Base-by-base conservation (phyloP, 2,888 invertebrate species). In the Pristionchus mayeri region DNA sequence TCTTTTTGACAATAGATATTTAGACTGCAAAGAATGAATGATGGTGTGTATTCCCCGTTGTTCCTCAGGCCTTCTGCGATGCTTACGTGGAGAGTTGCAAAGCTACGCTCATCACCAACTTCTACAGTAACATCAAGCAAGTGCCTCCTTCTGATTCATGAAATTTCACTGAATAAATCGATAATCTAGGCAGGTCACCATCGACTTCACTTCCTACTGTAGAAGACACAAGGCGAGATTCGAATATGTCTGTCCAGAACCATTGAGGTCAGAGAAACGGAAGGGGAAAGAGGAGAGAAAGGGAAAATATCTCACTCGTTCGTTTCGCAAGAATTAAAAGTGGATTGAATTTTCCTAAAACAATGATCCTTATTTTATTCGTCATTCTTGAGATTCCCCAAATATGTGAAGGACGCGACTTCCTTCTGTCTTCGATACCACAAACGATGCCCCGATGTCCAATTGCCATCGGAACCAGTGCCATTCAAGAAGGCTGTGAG, bases 181-280 rank as follows among this genome's bases (percentile, higher is more conserved):
- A 21, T 11, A 27, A 44, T 44, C 16, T 16, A 83, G 83, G 37
- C 27, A 50, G 50, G 71, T 83, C 1, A 50, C 18, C 3, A 71
- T 83, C 71, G 83, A 83, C 52, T 83, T 37, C 83, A 83, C 83
- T 16, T 34, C 71, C 3, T 83, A 83, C 37, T 83, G 83, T 21
- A 11, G 67, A 37, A 21, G 71, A 4, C 30, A 83, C 52, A 83
- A 83, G 52, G 48, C 34, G 4, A 67, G 83, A 67, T 83, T 71
- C 83, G 83, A 83, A 37, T 83, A 83, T 27, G 83, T 83, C 13
- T 83, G 83, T 37, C 83, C 83, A 4, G 52, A 83, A 3, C 83
- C 83, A 21, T 37, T 83, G 52, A 83, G 83, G 83, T 83, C 18
- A 79, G 34, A 16, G 54, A 24, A 21, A 1, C 0, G 60, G 30